Conservation (phyloP, 1,140 invertebrate genomes). For the Adoxophyes honmai region DNA sequence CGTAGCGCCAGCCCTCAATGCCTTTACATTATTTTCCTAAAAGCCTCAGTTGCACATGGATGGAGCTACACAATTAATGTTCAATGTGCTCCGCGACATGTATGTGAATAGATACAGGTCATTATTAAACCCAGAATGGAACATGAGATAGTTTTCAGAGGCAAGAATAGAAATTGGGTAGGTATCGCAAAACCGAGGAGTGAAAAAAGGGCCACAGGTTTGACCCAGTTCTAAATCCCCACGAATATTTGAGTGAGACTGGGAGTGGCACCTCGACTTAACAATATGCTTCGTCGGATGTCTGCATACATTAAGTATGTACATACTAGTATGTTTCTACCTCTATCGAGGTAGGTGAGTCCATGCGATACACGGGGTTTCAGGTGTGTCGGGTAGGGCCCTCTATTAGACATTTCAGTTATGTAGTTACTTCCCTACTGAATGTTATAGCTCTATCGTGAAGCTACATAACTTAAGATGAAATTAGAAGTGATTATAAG, state of each 20-base stretch:
- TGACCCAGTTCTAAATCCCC: conserved; percentile 50
- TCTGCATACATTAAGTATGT: conserved; percentile 7
- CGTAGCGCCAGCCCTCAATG: conserved; percentile 30
- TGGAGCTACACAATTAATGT: conserved; percentile 33
- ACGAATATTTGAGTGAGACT: conserved; percentile 49
- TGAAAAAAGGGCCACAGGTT: conserved; percentile 21
- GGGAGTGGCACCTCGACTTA: conserved; percentile 51
- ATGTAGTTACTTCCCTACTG: too few relatives aligned
- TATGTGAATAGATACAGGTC: too few relatives aligned
- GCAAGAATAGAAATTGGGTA: not conserved
- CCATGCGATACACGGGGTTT: not conserved
- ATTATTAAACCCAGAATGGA: not conserved
- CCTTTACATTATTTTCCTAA: conserved; percentile 10
- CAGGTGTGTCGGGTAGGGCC: conserved; percentile 5
- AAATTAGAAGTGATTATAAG: too few relatives aligned
- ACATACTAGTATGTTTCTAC: not conserved
- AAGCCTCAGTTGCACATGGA: conserved; percentile 27
- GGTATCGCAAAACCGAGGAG: not conserved
- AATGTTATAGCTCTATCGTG: too few relatives aligned
- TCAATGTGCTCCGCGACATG: conserved; percentile 23
- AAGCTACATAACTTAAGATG: too few relatives aligned
- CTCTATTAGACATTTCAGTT: too few relatives aligned
- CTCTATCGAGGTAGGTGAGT: not conserved
- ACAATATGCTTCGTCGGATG: conserved; percentile 25
- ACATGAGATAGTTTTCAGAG: not conserved